Percentiles rank a stretch among this genome's conserved stretches.
Conservation (phyloP, 1,140 invertebrate species). For the Armadillidium nasatum region DNA sequence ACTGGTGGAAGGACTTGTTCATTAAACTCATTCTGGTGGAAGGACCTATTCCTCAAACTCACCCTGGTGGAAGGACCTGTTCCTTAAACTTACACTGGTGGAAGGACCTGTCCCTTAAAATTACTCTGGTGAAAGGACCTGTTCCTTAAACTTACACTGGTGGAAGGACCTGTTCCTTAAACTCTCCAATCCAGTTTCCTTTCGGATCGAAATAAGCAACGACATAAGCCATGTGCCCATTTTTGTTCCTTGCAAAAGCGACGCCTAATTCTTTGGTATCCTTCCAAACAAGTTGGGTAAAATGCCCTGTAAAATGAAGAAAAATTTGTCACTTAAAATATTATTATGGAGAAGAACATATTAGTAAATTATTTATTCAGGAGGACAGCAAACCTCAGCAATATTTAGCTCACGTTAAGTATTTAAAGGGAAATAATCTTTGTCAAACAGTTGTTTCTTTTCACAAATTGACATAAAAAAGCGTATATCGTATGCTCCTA, state of each 20-base stretch:
- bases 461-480: no score
- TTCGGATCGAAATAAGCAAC: slow-evolving; percentile 75
- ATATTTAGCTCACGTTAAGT: background rate
- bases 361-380: background rate
- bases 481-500: no score
- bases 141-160: slow-evolving; percentile 56
- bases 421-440: background rate
- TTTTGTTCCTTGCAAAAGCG: slow-evolving; percentile 68
- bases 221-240: slow-evolving; percentile 58
- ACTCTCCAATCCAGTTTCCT: slow-evolving; percentile 71
- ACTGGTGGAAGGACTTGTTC: slow-evolving; percentile 68
- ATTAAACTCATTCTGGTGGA: slow-evolving; percentile 64
- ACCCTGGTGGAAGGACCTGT: slow-evolving; percentile 70
- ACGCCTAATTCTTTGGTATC: slow-evolving; percentile 71
- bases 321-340: background rate
- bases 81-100: slow-evolving; percentile 64
- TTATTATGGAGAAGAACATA: background rate
- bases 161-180: slow-evolving; percentile 69
- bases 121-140: slow-evolving; percentile 69
- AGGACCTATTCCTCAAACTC: slow-evolving; percentile 70
- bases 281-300: slow-evolving; percentile 86
- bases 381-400: background rate
- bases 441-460: background rate
- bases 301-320: slow-evolving; percentile 63
- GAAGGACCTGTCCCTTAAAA: slow-evolving; percentile 71